These are phyloP conservation scores for Halcyon smyrnensis DNA, from an alignment of 2,797 vertebrate species.

Conservation along the genomic window DNA sequence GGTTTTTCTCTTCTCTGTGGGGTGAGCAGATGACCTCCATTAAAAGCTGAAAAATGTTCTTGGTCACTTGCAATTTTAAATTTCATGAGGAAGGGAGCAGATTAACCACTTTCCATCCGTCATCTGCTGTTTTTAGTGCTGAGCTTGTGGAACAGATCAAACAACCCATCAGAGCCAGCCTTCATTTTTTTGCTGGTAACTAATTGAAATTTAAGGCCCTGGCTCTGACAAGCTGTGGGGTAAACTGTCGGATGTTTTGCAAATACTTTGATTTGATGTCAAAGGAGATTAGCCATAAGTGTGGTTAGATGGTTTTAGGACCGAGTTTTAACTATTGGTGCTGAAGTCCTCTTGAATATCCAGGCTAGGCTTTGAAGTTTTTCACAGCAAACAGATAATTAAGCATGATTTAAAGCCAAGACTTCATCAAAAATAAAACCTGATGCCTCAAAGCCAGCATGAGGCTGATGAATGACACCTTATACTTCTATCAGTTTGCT, in stretches of 20 bases:
- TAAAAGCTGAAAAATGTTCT: neutral
- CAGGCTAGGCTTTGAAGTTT: neutral
- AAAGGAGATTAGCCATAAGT: neutral
- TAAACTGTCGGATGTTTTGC: neutral
- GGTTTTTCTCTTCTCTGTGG: rapidly evolving
- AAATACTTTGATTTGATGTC: neutral
- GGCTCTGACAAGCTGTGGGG: neutral
- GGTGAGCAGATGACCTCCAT: neutral
- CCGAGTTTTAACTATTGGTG: neutral
- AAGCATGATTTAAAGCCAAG: neutral
- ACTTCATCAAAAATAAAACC: neutral
- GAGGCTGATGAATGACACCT: neutral
- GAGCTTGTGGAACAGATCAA: neutral
- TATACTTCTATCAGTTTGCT: neutral
- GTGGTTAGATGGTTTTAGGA: neutral
- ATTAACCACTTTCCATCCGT: neutral
- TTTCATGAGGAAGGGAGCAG: neutral
- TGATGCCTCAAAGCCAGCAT: neutral
- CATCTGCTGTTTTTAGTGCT: neutral
- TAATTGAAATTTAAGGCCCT: neutral
- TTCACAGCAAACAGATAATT: neutral
- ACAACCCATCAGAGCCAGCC: neutral
- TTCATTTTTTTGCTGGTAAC: neutral
- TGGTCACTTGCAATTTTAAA: neutral
- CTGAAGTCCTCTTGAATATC: neutral